Evolutionary conservation across 1,140 invertebrate genomes (phyloP).

Genomic region (Pogonus chalceus): DNA sequence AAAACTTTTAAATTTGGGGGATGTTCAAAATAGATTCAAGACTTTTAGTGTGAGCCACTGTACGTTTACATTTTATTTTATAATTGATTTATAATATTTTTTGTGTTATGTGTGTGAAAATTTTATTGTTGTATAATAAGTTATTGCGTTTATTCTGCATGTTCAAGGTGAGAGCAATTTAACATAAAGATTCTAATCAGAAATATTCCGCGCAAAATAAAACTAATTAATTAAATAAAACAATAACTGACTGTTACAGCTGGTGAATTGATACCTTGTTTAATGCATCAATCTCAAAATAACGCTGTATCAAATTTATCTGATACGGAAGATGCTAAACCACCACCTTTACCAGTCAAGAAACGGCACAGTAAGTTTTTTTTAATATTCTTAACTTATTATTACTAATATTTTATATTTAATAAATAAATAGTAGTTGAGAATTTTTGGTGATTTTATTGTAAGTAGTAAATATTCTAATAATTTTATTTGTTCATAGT

Average conservation of each 20-base stretch:
- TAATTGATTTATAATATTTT: no score
- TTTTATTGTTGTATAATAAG: background rate
- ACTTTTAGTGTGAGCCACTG: no score
- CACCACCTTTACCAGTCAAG: slow-evolving; percentile 82
- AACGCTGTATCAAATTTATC: background rate
- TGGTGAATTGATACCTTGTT: slow-evolving; percentile 43
- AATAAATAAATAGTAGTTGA: background rate
- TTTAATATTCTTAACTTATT: background rate
- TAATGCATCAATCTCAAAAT: slow-evolving; percentile 37
- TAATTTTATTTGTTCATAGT: slow-evolving; percentile 51
- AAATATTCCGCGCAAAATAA: no score
- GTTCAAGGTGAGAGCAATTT: slow-evolving; percentile 8
- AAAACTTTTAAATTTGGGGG: no score
- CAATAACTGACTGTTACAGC: no score
- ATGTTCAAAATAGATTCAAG: no score
- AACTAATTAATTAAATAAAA: no score
- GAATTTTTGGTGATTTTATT: slow-evolving; percentile 3
- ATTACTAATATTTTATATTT: background rate
- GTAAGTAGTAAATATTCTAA: no score
- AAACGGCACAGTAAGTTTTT: slow-evolving; percentile 83
- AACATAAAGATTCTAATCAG: no score
- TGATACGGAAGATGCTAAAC: slow-evolving; percentile 46
- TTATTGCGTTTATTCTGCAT: background rate
- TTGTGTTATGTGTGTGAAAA: no score
- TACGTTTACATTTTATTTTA: no score